A percentile compares a stretch with the other conserved stretches of the same genome.
These are phyloP conservation scores for Copidosoma aretas DNA, from an alignment of 2,888 invertebrate species.

Conservation along the genomic window DNA sequence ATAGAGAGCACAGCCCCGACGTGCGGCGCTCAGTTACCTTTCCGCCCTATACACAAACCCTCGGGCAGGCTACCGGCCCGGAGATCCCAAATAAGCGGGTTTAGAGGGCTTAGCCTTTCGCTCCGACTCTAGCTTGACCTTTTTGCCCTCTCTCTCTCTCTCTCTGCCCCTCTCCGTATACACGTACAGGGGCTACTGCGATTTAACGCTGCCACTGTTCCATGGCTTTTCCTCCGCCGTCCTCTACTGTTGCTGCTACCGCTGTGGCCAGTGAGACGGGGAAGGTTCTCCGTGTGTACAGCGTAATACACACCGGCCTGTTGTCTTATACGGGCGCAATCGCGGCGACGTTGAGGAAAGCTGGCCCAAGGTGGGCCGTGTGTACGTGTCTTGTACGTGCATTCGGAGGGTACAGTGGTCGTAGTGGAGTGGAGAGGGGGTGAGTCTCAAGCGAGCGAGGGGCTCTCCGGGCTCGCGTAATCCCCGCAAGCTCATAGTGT, in stretches of 20 bases:
- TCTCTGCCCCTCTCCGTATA: constrained; percentile 5
- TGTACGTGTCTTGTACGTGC: too few species aligned
- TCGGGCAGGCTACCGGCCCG: constrained; percentile 26
- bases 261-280: neutral
- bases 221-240: too few species aligned
- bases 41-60: constrained; percentile 39
- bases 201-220: neutral
- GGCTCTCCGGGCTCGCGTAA: constrained; percentile 30
- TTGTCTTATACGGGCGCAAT: constrained; percentile 31
- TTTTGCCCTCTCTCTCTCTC: constrained; percentile 19
- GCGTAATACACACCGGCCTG: constrained; percentile 22
- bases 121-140: constrained; percentile 36
- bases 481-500: constrained; percentile 51
- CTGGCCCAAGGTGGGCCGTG: constrained; percentile 26
- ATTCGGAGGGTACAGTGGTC: too few species aligned
- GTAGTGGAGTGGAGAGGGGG: too few species aligned
- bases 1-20: neutral
- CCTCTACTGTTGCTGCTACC: neutral
- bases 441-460: constrained; percentile 28
- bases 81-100: constrained; percentile 53
- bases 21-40: constrained; percentile 36
- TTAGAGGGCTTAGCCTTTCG: constrained; percentile 52
- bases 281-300: neutral
- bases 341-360: constrained; percentile 39
- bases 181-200: neutral